These are phyloP conservation scores for Adrianichthys oophorus DNA, from an alignment of 2,797 vertebrate genomes.

Conservation along the genomic window DNA sequence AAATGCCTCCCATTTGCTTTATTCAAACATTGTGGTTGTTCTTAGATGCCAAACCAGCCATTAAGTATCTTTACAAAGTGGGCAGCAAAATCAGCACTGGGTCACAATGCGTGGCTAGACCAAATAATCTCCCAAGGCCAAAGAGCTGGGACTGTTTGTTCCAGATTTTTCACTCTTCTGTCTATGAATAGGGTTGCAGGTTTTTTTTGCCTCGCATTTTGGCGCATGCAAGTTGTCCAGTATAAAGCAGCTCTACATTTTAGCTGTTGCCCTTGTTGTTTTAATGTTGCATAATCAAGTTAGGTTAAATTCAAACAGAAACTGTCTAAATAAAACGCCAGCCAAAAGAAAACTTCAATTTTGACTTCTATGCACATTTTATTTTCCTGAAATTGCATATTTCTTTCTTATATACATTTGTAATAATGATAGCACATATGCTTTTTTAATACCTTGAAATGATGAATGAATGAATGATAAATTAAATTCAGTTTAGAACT, in stretches of 20 bases:
- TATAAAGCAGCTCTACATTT: constrained; percentile 40
- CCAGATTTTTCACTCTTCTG: constrained; percentile 57
- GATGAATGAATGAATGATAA: no score
- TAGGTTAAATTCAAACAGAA: constrained; percentile 42
- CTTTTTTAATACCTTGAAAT: no score
- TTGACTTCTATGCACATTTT: background rate
- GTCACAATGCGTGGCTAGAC: constrained; percentile 24
- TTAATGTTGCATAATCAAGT: constrained; percentile 57
- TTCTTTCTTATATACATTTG: background rate
- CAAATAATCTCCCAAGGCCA: constrained; percentile 43
- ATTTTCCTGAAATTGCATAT: constrained; percentile 10
- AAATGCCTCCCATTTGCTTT: constrained; percentile 21
- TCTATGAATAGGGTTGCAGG: constrained; percentile 58
- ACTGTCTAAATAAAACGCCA: constrained; percentile 32
- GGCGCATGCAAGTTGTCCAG: constrained; percentile 48
- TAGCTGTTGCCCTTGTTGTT: constrained; percentile 42
- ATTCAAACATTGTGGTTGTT: constrained; percentile 18
- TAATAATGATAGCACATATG: no score
- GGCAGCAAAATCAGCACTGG: constrained; percentile 31
- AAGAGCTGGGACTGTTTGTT: constrained; percentile 52
- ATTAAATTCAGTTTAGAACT: no score
- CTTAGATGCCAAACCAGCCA: constrained; percentile 7
- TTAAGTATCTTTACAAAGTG: constrained; percentile 17
- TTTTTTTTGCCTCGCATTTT: constrained; percentile 34
- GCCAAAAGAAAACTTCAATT: constrained; percentile 6